Evolutionary conservation across 2,797 vertebrate species (phyloP).

Genomic region (Hylomyscus alleni): DNA sequence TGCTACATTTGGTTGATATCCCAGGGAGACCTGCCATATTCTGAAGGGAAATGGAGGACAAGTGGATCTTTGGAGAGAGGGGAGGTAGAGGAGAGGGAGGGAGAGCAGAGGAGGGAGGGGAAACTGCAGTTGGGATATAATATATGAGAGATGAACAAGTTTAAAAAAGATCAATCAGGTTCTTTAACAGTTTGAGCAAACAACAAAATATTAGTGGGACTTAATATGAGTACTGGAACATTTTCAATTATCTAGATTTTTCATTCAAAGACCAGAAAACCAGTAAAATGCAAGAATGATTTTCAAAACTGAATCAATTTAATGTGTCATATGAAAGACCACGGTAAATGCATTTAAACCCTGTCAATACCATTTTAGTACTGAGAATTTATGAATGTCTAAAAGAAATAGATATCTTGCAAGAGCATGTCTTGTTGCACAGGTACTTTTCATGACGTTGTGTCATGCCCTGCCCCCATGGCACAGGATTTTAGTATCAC

Average conservation of each 20-base stretch:
- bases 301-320: background rate
- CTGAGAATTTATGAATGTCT: background rate
- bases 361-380: background rate
- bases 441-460: background rate
- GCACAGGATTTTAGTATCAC: background rate
- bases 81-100: background rate
- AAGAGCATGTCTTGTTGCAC: background rate
- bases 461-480: background rate
- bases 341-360: constrained; percentile 17
- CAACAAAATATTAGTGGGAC: background rate
- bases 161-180: background rate
- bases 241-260: background rate
- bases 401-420: background rate
- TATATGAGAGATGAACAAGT: background rate
- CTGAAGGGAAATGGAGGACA: background rate
- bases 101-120: background rate
- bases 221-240: background rate
- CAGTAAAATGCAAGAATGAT: constrained; percentile 38
- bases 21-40: background rate
- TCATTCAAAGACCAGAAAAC: constrained; percentile 24
- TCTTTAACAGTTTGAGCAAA: constrained; percentile 24
- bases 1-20: background rate
- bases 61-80: background rate
- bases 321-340: background rate
- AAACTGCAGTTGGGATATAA: background rate